These are phyloP conservation scores for Pogonocherus hispidulus DNA, from an alignment of 2,888 invertebrate species.

Conservation along the genomic window DNA sequence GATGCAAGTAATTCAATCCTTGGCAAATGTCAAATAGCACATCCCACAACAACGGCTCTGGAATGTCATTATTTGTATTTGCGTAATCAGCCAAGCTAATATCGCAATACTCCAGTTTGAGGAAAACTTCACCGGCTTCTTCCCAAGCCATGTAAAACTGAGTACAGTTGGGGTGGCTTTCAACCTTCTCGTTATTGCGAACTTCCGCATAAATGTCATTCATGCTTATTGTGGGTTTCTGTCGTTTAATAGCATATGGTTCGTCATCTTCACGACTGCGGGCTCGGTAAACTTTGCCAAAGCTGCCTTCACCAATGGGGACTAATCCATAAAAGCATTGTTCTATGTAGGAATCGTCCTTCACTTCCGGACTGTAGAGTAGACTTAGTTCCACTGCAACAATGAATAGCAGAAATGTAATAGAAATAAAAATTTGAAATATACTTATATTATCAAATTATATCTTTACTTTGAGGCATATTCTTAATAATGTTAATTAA, in stretches of 20 bases:
- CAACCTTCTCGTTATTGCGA: conserved; percentile 77
- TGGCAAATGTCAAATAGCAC: conserved; percentile 76
- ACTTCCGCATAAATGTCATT: conserved; percentile 76
- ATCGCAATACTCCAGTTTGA: conserved; percentile 80
- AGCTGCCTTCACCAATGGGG: conserved; percentile 81
- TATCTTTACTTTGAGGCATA: too few relatives aligned
- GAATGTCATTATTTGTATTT: conserved; percentile 71
- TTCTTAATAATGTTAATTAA: too few relatives aligned
- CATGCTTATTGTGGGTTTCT: conserved; percentile 74
- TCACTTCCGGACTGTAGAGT: conserved; percentile 64
- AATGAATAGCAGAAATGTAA: too few relatives aligned
- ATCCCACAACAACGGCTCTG: conserved; percentile 77
- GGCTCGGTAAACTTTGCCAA: conserved; percentile 82
- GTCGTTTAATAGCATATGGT: conserved; percentile 80
- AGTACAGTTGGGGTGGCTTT: conserved; percentile 78
- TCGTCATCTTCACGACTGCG: conserved; percentile 76
- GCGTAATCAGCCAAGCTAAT: conserved; percentile 75
- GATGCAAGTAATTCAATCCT: conserved; percentile 79
- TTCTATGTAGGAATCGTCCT: conserved; percentile 73
- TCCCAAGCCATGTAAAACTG: conserved; percentile 81
- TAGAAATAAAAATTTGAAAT: too few relatives aligned
- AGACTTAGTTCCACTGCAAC: conserved; percentile 59
- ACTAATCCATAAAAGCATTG: conserved; percentile 76
- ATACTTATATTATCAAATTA: too few relatives aligned
- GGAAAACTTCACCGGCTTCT: conserved; percentile 76